phyloP scores from a whole-genome alignment of 2,888 invertebrate genomes.

The Ischnura elegans region DNA sequence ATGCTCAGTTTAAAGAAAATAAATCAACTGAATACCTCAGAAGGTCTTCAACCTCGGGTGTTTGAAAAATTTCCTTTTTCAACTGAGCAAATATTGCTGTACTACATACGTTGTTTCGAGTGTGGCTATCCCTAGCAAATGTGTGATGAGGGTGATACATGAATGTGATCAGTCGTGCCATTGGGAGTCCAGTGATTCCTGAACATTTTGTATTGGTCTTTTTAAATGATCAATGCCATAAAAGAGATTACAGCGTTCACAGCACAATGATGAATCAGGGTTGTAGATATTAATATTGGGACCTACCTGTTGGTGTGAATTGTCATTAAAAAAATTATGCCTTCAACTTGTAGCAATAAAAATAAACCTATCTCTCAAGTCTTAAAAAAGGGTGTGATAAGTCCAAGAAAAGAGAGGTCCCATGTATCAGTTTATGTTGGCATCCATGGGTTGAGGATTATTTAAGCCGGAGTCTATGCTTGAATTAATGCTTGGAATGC shows the following conservation, averaged over 20 bases:
- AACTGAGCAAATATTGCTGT: background rate
- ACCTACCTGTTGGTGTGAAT: background rate
- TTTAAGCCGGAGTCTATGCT: background rate
- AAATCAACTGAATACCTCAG: background rate
- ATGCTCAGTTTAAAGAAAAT: background rate
- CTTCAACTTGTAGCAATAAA: conserved; percentile 14
- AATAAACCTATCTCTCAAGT: background rate
- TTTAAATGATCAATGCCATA: background rate
- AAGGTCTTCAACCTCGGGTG: background rate
- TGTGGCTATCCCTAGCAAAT: background rate
- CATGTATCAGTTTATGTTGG: background rate
- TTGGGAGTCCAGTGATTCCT: background rate
- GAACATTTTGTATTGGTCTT: background rate
- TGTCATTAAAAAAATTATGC: background rate
- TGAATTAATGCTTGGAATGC: background rate
- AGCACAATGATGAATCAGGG: conserved; percentile 25
- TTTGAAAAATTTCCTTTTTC: background rate
- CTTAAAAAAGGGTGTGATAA: background rate
- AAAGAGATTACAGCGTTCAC: background rate
- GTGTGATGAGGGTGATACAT: background rate
- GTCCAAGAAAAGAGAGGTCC: background rate
- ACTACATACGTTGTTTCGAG: background rate
- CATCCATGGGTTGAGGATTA: background rate
- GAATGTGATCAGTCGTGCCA: conserved; percentile 18
- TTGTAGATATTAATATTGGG: conserved; percentile 11